These are phyloP conservation scores for Ceratina australensis DNA, from an alignment of 1,140 invertebrate species.

Conservation along the genomic window DNA sequence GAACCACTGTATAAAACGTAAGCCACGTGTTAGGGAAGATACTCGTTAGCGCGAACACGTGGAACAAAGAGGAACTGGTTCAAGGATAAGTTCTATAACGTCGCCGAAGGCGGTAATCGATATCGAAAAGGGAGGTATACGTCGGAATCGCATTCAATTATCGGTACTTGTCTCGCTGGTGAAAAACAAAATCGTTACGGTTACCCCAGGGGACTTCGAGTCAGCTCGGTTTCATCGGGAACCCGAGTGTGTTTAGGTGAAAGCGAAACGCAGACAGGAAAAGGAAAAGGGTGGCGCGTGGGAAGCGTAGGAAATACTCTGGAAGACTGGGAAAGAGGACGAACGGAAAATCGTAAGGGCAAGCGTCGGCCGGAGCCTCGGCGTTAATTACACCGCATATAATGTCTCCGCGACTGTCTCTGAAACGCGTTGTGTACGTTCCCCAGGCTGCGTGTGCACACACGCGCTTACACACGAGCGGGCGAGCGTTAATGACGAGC, in stretches of 20 bases:
- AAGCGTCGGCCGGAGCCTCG: constrained; percentile 12
- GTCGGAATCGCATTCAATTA: constrained; percentile 34
- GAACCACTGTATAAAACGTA: neutral
- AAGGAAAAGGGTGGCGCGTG: too few relatives aligned
- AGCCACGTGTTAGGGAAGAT: neutral
- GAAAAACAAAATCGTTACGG: constrained; percentile 20
- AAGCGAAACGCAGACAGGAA: neutral
- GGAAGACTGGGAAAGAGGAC: constrained; percentile 30
- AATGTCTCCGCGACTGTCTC: constrained; percentile 25
- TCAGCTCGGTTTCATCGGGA: too few relatives aligned
- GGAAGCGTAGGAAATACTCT: neutral
- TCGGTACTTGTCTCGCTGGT: neutral
- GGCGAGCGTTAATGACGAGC: constrained; percentile 44
- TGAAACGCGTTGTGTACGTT: constrained; percentile 14
- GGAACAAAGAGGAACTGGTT: constrained; percentile 32
- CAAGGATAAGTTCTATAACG: constrained; percentile 42
- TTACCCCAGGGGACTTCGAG: neutral
- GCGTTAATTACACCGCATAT: constrained; percentile 47
- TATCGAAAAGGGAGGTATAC: constrained; percentile 14
- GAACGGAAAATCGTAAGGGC: constrained; percentile 28
- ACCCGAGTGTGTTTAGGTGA: too few relatives aligned
- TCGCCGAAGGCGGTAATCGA: constrained; percentile 29
- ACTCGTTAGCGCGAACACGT: constrained; percentile 29
- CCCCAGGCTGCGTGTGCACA: neutral
- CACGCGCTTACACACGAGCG: constrained; percentile 10